Base-by-base conservation (phyloP, 2,113 vertebrate genomes). In the Strix uralensis region DNA sequence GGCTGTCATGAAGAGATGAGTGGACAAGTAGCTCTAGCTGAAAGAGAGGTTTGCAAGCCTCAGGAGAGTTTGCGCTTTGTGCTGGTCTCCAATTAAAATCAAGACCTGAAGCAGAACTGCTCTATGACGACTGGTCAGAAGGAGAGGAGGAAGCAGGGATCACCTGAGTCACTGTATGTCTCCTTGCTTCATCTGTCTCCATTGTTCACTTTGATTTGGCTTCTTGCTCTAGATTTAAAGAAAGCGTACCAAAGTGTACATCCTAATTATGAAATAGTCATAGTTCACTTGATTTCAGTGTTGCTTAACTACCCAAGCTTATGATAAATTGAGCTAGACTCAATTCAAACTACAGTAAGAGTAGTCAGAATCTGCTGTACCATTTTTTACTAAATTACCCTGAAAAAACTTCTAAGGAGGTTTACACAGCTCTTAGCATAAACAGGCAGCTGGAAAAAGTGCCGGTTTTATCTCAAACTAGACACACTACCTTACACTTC, bases 161-260 rank as follows among this genome's bases (percentile, higher is more conserved):
- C 7, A 3, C 55, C 51, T 59, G 66, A 88, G 36, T 89, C 84
- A 81, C 69, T 66, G 5, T 51, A 30, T 47, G 25, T 59, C 36
- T 78, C 69, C 32, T 27, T 73, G 36, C 20, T 66, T 86, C 63
- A 18, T 81, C 72, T 47, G 19, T 62, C 29, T 96, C 55, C 29
- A 34, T 67, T 91, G 38, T 49, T 92, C 57, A 61, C 30, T 92
- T 87, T 20, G n/a, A 26, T 67, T 94, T 74, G 65, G 17, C 57
- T 91, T 91, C 29, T 59, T 95, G 75, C 72, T 88, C 55, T 81
- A 62, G 15, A 66, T 89, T 87, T 84, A 86, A 81, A 63, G 61
- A 40, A 55, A 94, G 38, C 0, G 0, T 63, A 32, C 52, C 51
- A 59, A 92, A 95, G n/a, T 30, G 4, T 38, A 67, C n/a, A 52